Percentiles rank a stretch among this genome's conserved stretches.
Conservation (phyloP, 2,888 invertebrate genomes). For the Xestoiulus laeticollis region DNA sequence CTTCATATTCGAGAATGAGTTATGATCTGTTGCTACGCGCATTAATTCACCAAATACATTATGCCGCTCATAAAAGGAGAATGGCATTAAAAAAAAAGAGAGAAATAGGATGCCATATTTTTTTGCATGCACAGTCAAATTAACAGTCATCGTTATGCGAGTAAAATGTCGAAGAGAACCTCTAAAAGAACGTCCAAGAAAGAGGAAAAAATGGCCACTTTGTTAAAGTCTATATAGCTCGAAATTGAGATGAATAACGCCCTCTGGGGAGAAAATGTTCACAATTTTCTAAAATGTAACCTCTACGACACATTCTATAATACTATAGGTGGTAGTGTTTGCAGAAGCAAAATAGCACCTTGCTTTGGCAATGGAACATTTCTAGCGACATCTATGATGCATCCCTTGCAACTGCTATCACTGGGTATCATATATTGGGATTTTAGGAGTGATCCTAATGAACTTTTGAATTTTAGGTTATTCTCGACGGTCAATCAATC, state of each 20-base stretch:
- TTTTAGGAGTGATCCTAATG: too few species aligned
- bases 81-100: conserved; percentile 29
- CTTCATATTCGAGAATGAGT: conserved; percentile 35
- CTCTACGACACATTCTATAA: too few species aligned
- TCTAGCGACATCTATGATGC: not conserved
- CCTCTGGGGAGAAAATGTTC: not conserved
- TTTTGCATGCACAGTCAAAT: not conserved
- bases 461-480: too few species aligned
- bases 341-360: too few species aligned
- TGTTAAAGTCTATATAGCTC: not conserved
- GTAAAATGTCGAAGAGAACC: not conserved
- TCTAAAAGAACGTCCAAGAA: not conserved
- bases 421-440: too few species aligned
- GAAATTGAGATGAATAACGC: not conserved
- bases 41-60: conserved; percentile 41
- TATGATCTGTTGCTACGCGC: conserved; percentile 43
- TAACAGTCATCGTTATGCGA: conserved; percentile 25
- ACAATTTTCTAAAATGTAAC: not conserved
- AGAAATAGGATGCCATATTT: conserved; percentile 17
- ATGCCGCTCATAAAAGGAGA: conserved; percentile 40
- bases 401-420: not conserved
- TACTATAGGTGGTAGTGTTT: too few species aligned
- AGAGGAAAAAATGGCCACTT: not conserved
- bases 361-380: too few species aligned
- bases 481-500: too few species aligned